Evolutionary conservation across 2,113 vertebrate species (phyloP).

Genomic region (Kobus ellipsiprymnus): DNA sequence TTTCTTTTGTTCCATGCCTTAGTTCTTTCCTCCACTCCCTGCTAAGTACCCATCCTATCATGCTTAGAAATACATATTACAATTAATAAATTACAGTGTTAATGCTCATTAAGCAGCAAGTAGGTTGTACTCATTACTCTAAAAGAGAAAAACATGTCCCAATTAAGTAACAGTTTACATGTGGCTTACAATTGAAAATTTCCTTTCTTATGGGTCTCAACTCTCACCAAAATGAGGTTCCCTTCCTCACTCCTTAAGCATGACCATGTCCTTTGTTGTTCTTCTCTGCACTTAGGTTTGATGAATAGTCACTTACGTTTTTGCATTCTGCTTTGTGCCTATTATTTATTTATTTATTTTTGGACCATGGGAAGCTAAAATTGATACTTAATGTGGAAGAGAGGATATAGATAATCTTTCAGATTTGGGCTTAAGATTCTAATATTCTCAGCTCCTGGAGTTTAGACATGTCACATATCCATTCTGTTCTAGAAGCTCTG

Average conservation of each 20-base stretch:
- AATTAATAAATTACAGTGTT: neutral
- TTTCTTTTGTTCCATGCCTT: neutral
- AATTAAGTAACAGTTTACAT: neutral
- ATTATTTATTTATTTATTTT: neutral
- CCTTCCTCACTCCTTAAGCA: neutral
- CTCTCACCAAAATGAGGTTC: neutral
- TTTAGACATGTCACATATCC: neutral
- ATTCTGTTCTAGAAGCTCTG: neutral
- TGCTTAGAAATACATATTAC: slow-evolving; percentile 11
- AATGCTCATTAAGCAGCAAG: neutral
- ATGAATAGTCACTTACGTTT: neutral
- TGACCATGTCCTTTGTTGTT: neutral
- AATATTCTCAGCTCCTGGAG: neutral
- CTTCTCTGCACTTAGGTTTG: neutral
- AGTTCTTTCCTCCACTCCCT: neutral
- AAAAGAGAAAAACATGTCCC: neutral
- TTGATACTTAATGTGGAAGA: slow-evolving; percentile 19
- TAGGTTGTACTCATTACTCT: slow-evolving; percentile 14
- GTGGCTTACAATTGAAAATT: neutral
- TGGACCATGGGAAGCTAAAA: neutral
- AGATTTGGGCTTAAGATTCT: neutral
- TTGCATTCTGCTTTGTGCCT: slow-evolving; percentile 6
- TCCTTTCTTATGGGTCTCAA: neutral
- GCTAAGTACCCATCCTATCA: neutral
- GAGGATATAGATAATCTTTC: neutral